Evolutionary conservation across 1,140 invertebrate genomes (phyloP), one percentile per base, ranked within the genome.

Genomic region (Ips nitidus): DNA sequence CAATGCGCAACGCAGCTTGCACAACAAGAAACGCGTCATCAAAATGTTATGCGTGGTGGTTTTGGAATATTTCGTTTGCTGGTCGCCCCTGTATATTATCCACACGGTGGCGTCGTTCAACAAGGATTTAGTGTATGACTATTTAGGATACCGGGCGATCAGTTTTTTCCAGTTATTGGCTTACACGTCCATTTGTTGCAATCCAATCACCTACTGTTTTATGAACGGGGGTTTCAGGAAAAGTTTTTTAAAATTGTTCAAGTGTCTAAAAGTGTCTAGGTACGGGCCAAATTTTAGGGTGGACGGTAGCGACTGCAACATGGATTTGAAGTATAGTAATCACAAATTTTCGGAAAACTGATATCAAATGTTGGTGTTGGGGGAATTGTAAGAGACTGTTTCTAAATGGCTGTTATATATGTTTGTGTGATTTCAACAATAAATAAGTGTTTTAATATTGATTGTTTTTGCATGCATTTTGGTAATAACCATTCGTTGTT

Each of bases 191-290:
- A 88, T 86, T 36, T 91, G 89, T 77, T 89, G 88, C 73, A 91
- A 91, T 79, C 90, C 90, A 2, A 89, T 91, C 70, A 91, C 90
- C 1, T 91, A 91, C 78, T 90, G 88, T 78, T 91, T 91, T 80
- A 88, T 91, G 88, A 90, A 90, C 78, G 83, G 82, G 22, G 86
- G 86, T 66, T 92, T 92, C 78, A 78, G 90, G 6, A 83, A 86
- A 69, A 84, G 85, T 4, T 90, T 90, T 73, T 72, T 85, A 4
- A 80, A 84, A 66, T 80, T 85, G 1, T 87, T 89, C 72, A 80
- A 82, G 39, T 87, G 86, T 71, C 72, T 76, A 38, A 78, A 75
- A 62, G 62, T 60, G 22, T 66, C 56, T 36, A 72, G 64, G 40
- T 61, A 70, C 22, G 63, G 63, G 38, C 47, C 57, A 37, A 56